These are phyloP conservation scores for Sebastes matsubarae DNA, from an alignment of 2,797 vertebrate genomes.

Conservation along the genomic window DNA sequence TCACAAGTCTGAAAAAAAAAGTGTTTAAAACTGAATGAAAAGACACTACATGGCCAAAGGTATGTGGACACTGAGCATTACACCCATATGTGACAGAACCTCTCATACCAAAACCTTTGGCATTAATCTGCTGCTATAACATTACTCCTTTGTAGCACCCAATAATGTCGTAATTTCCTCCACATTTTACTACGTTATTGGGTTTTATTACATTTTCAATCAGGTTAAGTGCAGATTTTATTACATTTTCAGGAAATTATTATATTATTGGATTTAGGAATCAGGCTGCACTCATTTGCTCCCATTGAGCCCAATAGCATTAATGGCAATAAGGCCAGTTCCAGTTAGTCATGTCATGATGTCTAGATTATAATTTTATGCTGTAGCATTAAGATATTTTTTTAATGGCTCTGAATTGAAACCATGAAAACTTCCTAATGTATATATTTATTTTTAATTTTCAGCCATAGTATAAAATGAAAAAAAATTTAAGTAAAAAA, in stretches of 20 bases:
- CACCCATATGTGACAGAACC: background rate
- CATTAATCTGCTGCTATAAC: background rate
- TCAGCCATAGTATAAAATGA: background rate
- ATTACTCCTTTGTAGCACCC: background rate
- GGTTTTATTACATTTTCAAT: background rate
- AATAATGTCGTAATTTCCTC: background rate
- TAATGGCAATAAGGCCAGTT: background rate
- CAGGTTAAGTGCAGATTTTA: background rate
- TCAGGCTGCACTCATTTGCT: background rate
- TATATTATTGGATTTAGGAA: background rate
- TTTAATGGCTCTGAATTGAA: background rate
- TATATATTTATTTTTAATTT: background rate
- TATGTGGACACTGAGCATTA: background rate
- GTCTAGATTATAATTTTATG: background rate
- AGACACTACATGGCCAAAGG: background rate
- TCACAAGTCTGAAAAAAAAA: background rate
- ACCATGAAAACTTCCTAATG: background rate
- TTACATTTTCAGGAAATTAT: background rate
- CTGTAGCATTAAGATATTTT: background rate
- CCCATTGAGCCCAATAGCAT: background rate
- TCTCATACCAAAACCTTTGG: background rate
- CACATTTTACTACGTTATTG: background rate
- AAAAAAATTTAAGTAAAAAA: background rate
- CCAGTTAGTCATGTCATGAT: background rate
- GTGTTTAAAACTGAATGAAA: background rate